These are phyloP conservation scores for Hyles vespertilio DNA, from an alignment of 1,140 invertebrate genomes.

Conservation along the genomic window DNA sequence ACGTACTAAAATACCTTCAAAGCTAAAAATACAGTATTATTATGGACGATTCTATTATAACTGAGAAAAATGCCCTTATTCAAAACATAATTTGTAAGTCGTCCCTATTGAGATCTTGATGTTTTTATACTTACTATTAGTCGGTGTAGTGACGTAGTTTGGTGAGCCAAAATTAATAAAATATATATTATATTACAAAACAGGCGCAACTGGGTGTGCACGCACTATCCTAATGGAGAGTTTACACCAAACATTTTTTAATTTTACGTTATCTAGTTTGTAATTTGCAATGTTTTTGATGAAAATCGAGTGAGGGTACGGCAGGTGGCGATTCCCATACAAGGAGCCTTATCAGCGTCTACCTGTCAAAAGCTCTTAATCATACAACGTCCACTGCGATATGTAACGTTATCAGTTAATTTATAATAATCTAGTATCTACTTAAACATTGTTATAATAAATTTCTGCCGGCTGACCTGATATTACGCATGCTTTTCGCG, in stretches of 20 bases:
- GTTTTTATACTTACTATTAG: too few species aligned
- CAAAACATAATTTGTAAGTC: too few species aligned
- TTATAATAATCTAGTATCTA: conserved; percentile 18
- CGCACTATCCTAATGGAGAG: too few species aligned
- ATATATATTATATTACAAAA: too few species aligned
- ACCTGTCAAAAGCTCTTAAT: conserved; percentile 22
- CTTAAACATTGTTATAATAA: conserved; percentile 15
- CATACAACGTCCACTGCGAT: conserved; percentile 16
- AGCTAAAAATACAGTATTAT: too few species aligned
- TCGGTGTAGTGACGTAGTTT: too few species aligned
- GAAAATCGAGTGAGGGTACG: conserved; percentile 2
- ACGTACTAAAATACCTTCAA: too few species aligned
- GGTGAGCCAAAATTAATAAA: too few species aligned
- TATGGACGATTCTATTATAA: too few species aligned
- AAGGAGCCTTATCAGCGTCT: conserved; percentile 12
- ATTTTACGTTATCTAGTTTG: conserved; percentile 6
- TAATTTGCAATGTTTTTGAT: conserved; percentile 7
- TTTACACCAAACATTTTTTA: not conserved
- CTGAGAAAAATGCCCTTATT: too few species aligned
- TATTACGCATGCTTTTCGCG: not conserved
- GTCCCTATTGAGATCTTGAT: too few species aligned
- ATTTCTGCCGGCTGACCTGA: conserved; percentile 8
- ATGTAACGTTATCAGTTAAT: conserved; percentile 25
- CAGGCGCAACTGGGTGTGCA: too few species aligned
- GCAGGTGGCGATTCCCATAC: conserved; percentile 19